These are phyloP conservation scores for Drosophila pruinosa DNA, from an alignment of 1,140 invertebrate genomes.

Conservation along the genomic window DNA sequence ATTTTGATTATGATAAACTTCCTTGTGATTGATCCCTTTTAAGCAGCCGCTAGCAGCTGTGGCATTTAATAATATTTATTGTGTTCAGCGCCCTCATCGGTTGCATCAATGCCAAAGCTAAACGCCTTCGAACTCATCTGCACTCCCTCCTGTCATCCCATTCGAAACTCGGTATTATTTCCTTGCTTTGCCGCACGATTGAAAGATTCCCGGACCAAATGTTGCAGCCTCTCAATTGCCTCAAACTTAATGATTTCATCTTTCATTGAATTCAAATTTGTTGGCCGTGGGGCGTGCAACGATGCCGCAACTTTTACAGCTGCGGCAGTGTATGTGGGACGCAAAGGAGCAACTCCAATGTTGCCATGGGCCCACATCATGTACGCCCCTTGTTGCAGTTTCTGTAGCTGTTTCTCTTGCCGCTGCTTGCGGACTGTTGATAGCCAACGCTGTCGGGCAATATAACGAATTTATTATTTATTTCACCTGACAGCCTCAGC, in stretches of 20 bases:
- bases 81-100: too few relatives aligned
- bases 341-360: conserved; percentile 33
- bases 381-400: conserved; percentile 61
- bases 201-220: conserved; percentile 13
- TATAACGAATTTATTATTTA: conserved; percentile 83
- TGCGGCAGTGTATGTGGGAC: conserved; percentile 23
- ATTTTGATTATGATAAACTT: neutral
- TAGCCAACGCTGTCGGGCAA: conserved; percentile 47
- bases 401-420: conserved; percentile 7
- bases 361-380: conserved; percentile 67
- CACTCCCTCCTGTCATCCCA: conserved; percentile 20
- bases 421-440: conserved; percentile 47
- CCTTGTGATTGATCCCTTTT: neutral
- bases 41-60: neutral
- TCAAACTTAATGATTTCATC: conserved; percentile 78
- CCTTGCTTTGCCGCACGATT: conserved; percentile 30
- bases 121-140: conserved; percentile 11
- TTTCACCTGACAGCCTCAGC: conserved; percentile 80
- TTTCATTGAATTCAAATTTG: conserved; percentile 80
- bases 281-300: conserved; percentile 22
- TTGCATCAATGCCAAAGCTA: conserved; percentile 18
- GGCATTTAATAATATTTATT: neutral
- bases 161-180: conserved; percentile 10
- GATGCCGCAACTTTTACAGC: conserved; percentile 40
- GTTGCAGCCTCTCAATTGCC: conserved; percentile 44